Evolutionary conservation across 1,140 invertebrate genomes (phyloP), one percentile per base, ranked within the genome.

Genomic region (Luehdorfia chinensis): DNA sequence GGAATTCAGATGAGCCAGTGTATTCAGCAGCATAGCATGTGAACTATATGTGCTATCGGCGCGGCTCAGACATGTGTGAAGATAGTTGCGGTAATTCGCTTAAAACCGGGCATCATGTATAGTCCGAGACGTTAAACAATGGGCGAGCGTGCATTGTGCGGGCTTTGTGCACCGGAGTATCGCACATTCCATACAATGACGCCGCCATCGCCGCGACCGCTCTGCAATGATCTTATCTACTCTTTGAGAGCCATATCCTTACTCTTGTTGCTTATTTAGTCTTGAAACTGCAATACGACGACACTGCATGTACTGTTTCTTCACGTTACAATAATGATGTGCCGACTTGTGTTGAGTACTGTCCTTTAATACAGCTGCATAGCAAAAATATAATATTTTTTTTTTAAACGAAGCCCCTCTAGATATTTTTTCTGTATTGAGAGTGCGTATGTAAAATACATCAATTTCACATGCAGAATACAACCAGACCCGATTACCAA

Each of bases 121-220:
- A 67, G 68, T 63, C 62, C 68, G 60, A 74, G 71, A 76, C 62
- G 63, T 65, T 66, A 78, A 75, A 84, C 79, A 84, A 81, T 78
- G 60, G 72, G 54, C 62, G 62, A 50, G 54, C 53, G 62, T 58
- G 59, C 66, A 79, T 74, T 76, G 75, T 84, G 61, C 68, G 51
- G 66, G 62, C 70, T 77, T 76, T 80, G 67, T 78, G 65, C 66
- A 64, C 55, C 66, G 56, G 54, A 64, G 62, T 71, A 77, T 74
- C 71, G 65, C 55, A 61, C 59, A 59, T 56, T 57, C 51, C 52
- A 55, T 46, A 75, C 71, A 74, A 78, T 68, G 57, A 58, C 49
- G 47, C 31, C 47, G 57, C 50, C 50, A 49, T 21, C 41, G 49
- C 44, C 36, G 46, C 23, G 34, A 25, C 37, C 36, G 47, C 19